Evolutionary conservation across 2,888 invertebrate species (phyloP).

Genomic region (Eretmocerus hayati): DNA sequence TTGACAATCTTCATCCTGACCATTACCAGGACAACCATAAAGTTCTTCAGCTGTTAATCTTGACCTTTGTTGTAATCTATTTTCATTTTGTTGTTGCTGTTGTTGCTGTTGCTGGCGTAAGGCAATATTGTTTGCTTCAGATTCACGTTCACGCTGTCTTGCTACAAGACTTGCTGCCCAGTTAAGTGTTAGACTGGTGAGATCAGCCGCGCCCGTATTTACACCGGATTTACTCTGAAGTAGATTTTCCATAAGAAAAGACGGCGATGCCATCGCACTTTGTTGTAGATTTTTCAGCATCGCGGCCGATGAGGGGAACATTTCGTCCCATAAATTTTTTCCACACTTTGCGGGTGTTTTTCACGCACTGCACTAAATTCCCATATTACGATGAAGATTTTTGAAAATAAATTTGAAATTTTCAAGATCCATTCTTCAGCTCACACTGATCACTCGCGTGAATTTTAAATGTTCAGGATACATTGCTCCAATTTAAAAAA

Average conservation of each 20-base stretch:
- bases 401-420: too few species aligned
- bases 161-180: constrained; percentile 45
- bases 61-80: constrained; percentile 5
- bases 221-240: constrained; percentile 53
- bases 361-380: too few species aligned
- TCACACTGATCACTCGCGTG: too few species aligned
- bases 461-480: background rate
- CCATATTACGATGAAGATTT: too few species aligned
- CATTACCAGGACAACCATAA: background rate
- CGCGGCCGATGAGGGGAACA: constrained; percentile 45
- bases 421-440: too few species aligned
- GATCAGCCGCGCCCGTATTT: constrained; percentile 44
- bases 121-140: constrained; percentile 20
- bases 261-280: constrained; percentile 53
- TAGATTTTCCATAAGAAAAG: constrained; percentile 58
- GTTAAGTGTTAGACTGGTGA: constrained; percentile 53
- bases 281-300: constrained; percentile 46
- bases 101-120: constrained; percentile 23
- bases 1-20: too few species aligned
- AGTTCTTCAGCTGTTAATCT: background rate
- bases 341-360: too few species aligned
- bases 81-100: constrained; percentile 13
- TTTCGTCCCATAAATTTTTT: too few species aligned
- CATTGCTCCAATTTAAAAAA: too few species aligned
- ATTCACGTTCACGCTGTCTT: constrained; percentile 40